Percentiles rank a stretch among this genome's conserved stretches.
Evolutionary conservation across 37 sponge, comb jelly and placozoan genomes (phyloP).

Genomic region (Crambe crambe): DNA sequence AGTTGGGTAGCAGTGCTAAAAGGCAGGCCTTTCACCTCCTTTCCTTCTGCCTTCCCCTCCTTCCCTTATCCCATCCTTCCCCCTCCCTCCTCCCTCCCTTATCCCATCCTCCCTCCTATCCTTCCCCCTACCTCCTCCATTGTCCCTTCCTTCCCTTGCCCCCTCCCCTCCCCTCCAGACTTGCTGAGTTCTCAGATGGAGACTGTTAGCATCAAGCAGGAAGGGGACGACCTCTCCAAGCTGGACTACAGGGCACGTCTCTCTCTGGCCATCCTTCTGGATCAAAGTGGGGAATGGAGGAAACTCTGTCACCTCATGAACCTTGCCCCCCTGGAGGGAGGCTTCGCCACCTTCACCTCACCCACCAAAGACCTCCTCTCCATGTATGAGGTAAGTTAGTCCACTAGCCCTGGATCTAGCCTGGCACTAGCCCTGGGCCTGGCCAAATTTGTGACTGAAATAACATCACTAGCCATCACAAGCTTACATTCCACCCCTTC

Average conservation of each 20-base stretch:
- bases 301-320: conserved; percentile 41
- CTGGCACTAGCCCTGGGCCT: too few relatives aligned
- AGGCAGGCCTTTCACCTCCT: too few relatives aligned
- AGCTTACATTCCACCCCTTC: neutral
- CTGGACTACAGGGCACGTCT: conserved; percentile 52
- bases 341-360: conserved; percentile 50
- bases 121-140: neutral
- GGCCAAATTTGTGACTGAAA: too few relatives aligned
- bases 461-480: too few relatives aligned
- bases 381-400: conserved; percentile 77
- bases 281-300: conserved; percentile 29
- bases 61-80: too few relatives aligned
- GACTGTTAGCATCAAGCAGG: conserved; percentile 47
- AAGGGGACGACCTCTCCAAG: conserved; percentile 42
- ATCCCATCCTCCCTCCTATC: neutral
- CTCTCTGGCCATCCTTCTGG: conserved; percentile 65
- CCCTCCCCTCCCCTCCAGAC: conserved; percentile 26
- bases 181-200: conserved; percentile 34
- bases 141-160: neutral
- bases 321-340: conserved; percentile 29
- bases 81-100: neutral
- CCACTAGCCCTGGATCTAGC: too few relatives aligned
- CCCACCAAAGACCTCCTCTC: conserved; percentile 71
- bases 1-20: too few relatives aligned
- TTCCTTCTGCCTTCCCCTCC: too few relatives aligned